Evolutionary conservation across 2,113 vertebrate genomes (phyloP).

Genomic region (Peromyscus maniculatus): DNA sequence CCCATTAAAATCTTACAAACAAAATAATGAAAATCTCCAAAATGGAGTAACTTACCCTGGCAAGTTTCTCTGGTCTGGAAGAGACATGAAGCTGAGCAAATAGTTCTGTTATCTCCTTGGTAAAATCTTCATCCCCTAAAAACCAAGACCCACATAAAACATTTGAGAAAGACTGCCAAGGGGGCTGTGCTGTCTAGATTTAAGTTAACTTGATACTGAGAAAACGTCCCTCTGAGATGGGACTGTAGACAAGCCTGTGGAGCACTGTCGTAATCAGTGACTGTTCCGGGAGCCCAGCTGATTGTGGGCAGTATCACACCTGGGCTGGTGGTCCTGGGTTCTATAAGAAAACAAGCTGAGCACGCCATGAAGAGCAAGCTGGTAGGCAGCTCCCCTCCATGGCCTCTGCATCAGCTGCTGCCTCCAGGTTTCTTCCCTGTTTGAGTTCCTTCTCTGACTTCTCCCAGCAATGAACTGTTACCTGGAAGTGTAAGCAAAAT

Average conservation of each 20-base stretch:
- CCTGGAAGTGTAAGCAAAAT: neutral
- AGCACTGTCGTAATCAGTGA: neutral
- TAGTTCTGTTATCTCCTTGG: conserved; percentile 90
- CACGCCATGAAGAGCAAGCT: neutral
- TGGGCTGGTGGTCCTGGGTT: neutral
- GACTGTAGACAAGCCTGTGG: neutral
- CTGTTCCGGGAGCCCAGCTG: neutral
- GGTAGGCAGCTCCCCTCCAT: neutral
- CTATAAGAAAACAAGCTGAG: neutral
- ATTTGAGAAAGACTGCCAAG: conserved; percentile 4
- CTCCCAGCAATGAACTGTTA: neutral
- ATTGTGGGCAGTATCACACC: neutral
- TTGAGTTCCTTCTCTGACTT: neutral
- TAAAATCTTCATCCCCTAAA: conserved; percentile 93
- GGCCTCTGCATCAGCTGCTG: neutral
- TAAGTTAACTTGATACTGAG: neutral
- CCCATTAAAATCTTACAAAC: conserved; percentile 25
- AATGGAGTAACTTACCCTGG: conserved; percentile 87
- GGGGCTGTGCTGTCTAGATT: neutral
- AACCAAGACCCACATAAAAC: conserved; percentile 72
- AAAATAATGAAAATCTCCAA: conserved; percentile 46
- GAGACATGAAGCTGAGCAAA: conserved; percentile 91
- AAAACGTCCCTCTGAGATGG: neutral
- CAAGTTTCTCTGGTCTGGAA: conserved; percentile 90
- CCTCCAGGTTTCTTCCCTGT: neutral